A percentile compares a stretch with the other conserved stretches of the same genome.
phyloP scores from a whole-genome alignment of 2,888 invertebrate species.

The Cephus pulcher region DNA sequence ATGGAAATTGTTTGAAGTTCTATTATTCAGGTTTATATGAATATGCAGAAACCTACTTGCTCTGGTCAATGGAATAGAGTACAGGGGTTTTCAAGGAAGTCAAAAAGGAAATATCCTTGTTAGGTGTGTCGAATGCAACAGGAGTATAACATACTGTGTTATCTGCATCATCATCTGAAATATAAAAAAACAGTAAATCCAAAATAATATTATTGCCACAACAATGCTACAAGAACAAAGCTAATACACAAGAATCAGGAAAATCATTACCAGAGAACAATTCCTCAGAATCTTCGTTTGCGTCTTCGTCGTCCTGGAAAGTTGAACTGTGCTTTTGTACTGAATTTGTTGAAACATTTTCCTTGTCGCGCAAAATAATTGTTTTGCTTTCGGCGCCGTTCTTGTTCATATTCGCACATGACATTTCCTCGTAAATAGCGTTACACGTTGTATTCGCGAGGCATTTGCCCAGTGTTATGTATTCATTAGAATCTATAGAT shows the following conservation, averaged over 20 bases:
- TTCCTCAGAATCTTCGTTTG: constrained; percentile 24
- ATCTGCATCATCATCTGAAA: too few relatives aligned
- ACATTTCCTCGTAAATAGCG: neutral
- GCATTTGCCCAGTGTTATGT: too few relatives aligned
- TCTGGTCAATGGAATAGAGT: constrained; percentile 17
- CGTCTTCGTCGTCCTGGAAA: neutral
- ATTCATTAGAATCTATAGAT: too few relatives aligned
- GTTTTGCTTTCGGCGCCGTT: neutral
- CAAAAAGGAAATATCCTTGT: constrained; percentile 6
- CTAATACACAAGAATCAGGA: neutral
- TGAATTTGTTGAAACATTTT: neutral
- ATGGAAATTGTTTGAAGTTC: neutral
- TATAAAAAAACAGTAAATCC: too few relatives aligned
- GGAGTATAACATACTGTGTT: too few relatives aligned
- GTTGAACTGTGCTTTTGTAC: neutral
- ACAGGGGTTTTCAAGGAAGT: constrained; percentile 30
- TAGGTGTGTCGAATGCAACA: too few relatives aligned
- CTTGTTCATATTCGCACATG: neutral
- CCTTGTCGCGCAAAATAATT: neutral
- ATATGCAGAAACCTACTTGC: constrained; percentile 25
- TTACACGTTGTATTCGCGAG: too few relatives aligned
- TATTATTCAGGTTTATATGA: neutral
- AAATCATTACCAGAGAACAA: constrained; percentile 31
- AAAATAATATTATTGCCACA: too few relatives aligned
- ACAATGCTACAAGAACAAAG: too few relatives aligned